Evolutionary conservation across 1,140 invertebrate species (phyloP).

Genomic region (Bicyclus anynana): DNA sequence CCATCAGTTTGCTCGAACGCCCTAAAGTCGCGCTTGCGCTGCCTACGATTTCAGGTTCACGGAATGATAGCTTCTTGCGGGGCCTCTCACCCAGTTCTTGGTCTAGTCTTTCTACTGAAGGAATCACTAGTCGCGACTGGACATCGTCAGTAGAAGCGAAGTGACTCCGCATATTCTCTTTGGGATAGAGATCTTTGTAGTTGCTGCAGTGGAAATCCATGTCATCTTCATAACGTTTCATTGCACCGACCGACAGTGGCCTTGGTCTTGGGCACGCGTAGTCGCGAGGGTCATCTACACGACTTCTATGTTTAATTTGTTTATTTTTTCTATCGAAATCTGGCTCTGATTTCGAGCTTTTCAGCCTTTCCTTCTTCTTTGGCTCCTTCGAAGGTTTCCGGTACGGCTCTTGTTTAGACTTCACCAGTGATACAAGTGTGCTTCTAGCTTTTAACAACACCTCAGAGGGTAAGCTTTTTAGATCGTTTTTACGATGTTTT

Average conservation of each 20-base stretch:
- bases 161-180: constrained; percentile 43
- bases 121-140: constrained; percentile 62
- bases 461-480: constrained; percentile 58
- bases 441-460: constrained; percentile 61
- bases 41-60: constrained; percentile 87
- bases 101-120: constrained; percentile 57
- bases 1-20: constrained; percentile 60
- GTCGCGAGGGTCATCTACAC: constrained; percentile 47
- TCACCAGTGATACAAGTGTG: constrained; percentile 57
- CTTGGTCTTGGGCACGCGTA: constrained; percentile 37
- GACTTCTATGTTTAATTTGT: constrained; percentile 56
- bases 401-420: constrained; percentile 51
- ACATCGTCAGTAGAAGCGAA: constrained; percentile 62
- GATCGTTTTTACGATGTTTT: constrained; percentile 44
- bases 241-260: constrained; percentile 54
- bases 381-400: constrained; percentile 37
- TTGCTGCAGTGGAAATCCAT: constrained; percentile 38
- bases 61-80: constrained; percentile 90
- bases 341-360: constrained; percentile 59
- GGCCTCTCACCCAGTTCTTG: constrained; percentile 80
- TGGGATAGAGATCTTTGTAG: constrained; percentile 26
- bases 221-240: constrained; percentile 51
- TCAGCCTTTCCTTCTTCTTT: constrained; percentile 48
- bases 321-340: constrained; percentile 55
- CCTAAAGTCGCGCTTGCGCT: constrained; percentile 48